Evolutionary conservation across 35 echinoderm and acorn worm species (phyloP).

Genomic region (Hemicentrotus pulcherrimus): DNA sequence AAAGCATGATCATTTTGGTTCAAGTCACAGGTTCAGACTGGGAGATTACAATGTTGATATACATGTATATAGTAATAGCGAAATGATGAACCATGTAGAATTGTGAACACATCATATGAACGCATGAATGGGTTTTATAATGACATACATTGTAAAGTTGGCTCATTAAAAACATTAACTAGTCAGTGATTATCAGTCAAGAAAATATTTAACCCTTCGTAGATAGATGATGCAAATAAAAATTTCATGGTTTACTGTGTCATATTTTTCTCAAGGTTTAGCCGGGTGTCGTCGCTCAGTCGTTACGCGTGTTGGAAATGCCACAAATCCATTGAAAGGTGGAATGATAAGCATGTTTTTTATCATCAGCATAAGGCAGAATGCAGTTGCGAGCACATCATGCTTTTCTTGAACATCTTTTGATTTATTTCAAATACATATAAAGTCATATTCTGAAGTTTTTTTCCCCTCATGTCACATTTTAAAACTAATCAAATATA

Average conservation of each 20-base stretch:
- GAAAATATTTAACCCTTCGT: too few species aligned
- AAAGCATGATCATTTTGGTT: neutral
- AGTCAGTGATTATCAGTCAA: too few species aligned
- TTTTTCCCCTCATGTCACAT: too few species aligned
- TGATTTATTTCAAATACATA: neutral
- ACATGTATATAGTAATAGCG: neutral
- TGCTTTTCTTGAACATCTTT: neutral
- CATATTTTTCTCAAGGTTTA: neutral
- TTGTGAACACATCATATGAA: too few species aligned
- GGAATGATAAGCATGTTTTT: neutral
- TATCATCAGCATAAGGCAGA: neutral
- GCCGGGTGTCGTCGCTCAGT: neutral
- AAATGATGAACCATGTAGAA: too few species aligned
- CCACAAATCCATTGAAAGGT: neutral
- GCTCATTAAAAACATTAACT: too few species aligned
- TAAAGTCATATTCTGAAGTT: too few species aligned
- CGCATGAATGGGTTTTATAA: too few species aligned
- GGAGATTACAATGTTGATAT: neutral
- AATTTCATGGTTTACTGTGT: neutral
- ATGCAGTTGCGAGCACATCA: neutral
- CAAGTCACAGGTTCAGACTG: neutral
- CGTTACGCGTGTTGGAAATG: neutral
- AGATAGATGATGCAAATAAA: too few species aligned
- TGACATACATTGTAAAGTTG: too few species aligned
- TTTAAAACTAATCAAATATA: too few species aligned